Conservation (phyloP, 2,113 vertebrate species). For the Atlantisia rogersi region DNA sequence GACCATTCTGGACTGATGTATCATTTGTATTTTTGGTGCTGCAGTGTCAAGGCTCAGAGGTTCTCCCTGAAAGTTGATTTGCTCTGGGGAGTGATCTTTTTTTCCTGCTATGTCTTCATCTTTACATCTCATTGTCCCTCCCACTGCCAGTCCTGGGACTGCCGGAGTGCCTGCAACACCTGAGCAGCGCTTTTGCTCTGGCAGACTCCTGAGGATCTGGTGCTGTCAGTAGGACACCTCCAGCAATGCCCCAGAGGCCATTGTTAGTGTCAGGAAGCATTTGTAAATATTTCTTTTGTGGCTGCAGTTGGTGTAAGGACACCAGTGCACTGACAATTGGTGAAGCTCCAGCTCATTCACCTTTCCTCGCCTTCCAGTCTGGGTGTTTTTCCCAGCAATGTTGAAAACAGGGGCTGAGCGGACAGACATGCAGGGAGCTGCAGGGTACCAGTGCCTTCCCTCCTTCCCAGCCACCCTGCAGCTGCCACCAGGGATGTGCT, state of each 20-base stretch:
- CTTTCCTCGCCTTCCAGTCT: neutral
- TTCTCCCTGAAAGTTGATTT: neutral
- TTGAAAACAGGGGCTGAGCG: neutral
- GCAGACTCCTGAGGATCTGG: rapidly evolving
- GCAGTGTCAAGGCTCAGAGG: neutral
- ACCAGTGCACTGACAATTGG: neutral
- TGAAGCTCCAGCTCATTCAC: neutral
- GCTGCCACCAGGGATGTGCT: rapidly evolving
- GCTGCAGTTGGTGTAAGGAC: neutral
- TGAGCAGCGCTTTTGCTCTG: rapidly evolving
- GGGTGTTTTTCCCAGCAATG: neutral
- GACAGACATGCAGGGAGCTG: neutral
- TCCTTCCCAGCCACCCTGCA: neutral
- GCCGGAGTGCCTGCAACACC: neutral
- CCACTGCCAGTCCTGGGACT: neutral
- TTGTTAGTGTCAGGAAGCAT: neutral
- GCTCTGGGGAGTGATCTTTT: neutral
- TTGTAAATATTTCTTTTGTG: neutral
- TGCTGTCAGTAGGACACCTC: neutral
- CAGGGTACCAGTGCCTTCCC: neutral
- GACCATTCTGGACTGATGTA: neutral
- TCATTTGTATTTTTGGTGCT: neutral
- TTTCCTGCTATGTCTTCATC: neutral
- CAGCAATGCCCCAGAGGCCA: neutral
- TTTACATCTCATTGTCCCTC: neutral